Conservation (phyloP, 1,140 invertebrate species). For the Tetramorium parvispinum region DNA sequence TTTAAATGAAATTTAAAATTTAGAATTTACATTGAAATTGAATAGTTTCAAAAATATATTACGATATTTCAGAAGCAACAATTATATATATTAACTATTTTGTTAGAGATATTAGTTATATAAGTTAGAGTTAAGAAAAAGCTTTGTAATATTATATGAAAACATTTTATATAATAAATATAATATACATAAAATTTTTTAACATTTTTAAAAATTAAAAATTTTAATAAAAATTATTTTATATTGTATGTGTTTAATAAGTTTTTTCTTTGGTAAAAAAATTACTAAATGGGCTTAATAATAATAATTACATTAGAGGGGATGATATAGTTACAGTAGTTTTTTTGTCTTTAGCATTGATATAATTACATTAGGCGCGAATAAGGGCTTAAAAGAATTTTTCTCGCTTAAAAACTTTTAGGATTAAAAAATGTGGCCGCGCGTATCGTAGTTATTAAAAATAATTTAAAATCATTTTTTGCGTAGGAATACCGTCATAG, state of each 20-base stretch:
- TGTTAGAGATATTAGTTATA: neutral
- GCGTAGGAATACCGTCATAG: neutral
- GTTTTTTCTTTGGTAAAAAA: neutral
- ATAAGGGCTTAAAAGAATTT: neutral
- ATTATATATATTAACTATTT: neutral
- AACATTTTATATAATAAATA: neutral
- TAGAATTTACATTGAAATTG: neutral
- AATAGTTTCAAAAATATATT: neutral
- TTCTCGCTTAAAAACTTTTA: neutral
- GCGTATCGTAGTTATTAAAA: neutral
- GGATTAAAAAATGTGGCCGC: neutral
- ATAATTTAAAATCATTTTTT: constrained; percentile 36
- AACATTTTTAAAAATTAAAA: neutral
- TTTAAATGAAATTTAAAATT: neutral
- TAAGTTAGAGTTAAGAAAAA: neutral
- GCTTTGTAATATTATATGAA: neutral
- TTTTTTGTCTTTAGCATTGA: neutral
- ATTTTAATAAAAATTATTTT: neutral
- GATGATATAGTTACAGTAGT: neutral
- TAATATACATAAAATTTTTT: neutral
- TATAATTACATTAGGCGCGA: neutral
- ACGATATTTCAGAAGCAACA: neutral
- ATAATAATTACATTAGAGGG: constrained; percentile 9
- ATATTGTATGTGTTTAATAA: neutral
- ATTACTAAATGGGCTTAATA: neutral